Percentiles rank a stretch among this genome's conserved stretches.
Conservation (phyloP, 2,113 vertebrate species). For the Pampusana beccarii region DNA sequence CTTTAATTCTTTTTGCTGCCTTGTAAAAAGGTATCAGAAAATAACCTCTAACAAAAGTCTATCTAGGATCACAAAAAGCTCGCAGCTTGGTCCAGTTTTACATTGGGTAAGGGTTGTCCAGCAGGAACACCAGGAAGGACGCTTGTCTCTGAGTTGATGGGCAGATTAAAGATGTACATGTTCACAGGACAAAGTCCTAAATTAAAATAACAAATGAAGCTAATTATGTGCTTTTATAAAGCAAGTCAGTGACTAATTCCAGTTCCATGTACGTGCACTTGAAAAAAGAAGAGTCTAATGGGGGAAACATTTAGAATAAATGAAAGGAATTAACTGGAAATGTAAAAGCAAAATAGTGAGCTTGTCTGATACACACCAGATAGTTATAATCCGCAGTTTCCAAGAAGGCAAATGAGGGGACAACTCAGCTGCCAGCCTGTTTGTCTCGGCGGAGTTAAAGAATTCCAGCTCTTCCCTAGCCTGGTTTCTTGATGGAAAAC, state of each 20-base stretch:
- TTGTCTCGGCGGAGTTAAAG: background rate
- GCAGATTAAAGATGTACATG: background rate
- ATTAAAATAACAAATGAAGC: background rate
- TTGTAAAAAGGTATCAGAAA: background rate
- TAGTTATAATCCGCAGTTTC: background rate
- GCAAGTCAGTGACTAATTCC: background rate
- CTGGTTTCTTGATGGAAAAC: background rate
- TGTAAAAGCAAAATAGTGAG: background rate
- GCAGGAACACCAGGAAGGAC: background rate
- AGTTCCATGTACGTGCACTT: background rate
- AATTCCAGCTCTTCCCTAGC: background rate
- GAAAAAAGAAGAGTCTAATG: background rate
- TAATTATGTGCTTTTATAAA: background rate
- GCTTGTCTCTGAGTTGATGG: background rate
- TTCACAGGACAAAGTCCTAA: background rate
- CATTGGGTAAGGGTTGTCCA: background rate
- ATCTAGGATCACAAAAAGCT: background rate
- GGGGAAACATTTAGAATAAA: background rate
- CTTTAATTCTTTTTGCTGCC: background rate
- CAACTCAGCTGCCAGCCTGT: background rate
- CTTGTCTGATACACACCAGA: rapidly evolving
- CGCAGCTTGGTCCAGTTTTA: background rate
- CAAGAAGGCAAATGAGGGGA: background rate
- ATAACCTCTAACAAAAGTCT: background rate
- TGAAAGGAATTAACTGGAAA: background rate